Conservation (phyloP, 2,888 invertebrate genomes). For the Adelognathus sp. region DNA sequence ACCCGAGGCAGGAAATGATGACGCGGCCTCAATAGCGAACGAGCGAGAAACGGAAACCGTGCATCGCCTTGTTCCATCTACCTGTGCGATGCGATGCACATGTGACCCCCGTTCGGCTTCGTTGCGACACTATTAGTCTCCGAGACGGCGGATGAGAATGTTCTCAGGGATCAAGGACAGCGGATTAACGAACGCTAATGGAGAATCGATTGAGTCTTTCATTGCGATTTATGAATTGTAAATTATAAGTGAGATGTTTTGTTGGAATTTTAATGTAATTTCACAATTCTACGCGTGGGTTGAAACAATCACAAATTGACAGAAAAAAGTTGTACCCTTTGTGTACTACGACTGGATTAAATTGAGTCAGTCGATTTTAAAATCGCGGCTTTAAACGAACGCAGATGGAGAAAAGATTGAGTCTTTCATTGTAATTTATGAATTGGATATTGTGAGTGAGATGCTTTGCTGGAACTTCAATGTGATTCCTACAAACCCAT, state of each 20-base stretch:
- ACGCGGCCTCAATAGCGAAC: slow-evolving; percentile 68
- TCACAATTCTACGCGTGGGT: too few relatives aligned
- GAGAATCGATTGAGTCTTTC: not conserved
- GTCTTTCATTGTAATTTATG: not conserved
- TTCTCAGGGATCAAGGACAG: not conserved
- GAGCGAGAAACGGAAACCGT: slow-evolving; percentile 60
- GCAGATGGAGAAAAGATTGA: not conserved
- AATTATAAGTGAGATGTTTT: not conserved
- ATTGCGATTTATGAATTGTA: not conserved
- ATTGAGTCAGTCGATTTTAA: too few relatives aligned
- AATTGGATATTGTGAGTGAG: not conserved
- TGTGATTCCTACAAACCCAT: not conserved
- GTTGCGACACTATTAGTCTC: slow-evolving; percentile 7
- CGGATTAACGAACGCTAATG: not conserved
- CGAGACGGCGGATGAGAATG: not conserved
- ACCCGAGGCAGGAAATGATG: slow-evolving; percentile 75
- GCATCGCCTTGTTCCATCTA: slow-evolving; percentile 54
- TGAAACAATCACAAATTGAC: not conserved
- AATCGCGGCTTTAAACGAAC: too few relatives aligned
- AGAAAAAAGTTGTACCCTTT: too few relatives aligned
- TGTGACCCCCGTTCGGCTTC: not conserved
- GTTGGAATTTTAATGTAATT: not conserved
- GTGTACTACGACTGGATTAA: too few relatives aligned
- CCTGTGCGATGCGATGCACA: slow-evolving; percentile 6
- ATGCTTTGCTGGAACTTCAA: not conserved